Percentiles rank a stretch among this genome's conserved stretches.
Conservation (phyloP, 2,888 invertebrate species). For the Argyresthia albistria region DNA sequence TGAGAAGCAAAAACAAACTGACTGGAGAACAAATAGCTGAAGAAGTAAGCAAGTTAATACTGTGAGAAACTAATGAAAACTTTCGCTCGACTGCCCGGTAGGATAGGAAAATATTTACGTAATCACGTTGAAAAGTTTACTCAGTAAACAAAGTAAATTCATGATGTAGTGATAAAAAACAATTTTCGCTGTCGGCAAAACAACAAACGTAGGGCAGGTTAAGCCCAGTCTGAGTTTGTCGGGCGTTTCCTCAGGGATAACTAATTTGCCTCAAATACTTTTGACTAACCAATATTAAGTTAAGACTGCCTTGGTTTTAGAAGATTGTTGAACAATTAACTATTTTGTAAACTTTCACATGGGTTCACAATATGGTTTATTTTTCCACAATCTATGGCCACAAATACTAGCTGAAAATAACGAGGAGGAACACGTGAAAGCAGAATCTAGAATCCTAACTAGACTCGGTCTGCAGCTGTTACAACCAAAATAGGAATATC, state of each 20-base stretch:
- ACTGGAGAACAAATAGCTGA: not conserved
- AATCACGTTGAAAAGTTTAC: slow-evolving; percentile 2
- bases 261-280: too few species aligned
- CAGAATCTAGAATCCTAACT: too few species aligned
- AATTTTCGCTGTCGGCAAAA: slow-evolving; percentile 3
- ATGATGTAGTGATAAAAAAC: not conserved
- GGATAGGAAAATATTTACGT: not conserved
- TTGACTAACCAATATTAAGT: too few species aligned
- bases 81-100: not conserved
- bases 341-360: too few species aligned
- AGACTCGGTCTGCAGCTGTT: too few species aligned
- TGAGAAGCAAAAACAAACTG: not conserved
- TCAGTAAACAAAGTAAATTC: not conserved
- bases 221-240: not conserved
- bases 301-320: too few species aligned
- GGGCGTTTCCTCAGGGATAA: not conserved
- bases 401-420: too few species aligned
- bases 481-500: too few species aligned
- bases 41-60: not conserved
- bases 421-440: too few species aligned
- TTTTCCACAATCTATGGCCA: too few species aligned
- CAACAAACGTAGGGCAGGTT: slow-evolving; percentile 2
- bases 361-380: too few species aligned
- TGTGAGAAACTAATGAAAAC: not conserved
- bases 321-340: too few species aligned